A percentile compares a stretch with the other conserved stretches of the same genome.
phyloP scores from a whole-genome alignment of 2,797 vertebrate genomes.

The Gouania willdenowi region DNA sequence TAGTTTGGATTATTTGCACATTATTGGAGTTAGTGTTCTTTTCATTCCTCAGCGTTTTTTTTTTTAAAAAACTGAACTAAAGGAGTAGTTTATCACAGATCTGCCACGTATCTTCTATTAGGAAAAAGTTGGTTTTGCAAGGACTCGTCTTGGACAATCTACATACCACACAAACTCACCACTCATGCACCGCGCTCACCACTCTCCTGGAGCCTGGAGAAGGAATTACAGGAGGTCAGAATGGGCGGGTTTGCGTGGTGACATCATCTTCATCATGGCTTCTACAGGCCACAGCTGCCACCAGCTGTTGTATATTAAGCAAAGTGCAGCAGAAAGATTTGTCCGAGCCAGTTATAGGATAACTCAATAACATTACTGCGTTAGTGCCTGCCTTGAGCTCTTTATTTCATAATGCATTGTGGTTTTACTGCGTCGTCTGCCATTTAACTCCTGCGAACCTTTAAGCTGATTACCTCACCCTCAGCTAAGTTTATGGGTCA shows the following conservation, averaged over 20 bases:
- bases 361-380: constrained; percentile 71
- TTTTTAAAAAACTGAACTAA: too few species aligned
- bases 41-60: too few species aligned
- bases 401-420: constrained; percentile 68
- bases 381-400: constrained; percentile 57
- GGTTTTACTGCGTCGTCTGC: constrained; percentile 39
- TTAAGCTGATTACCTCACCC: constrained; percentile 54
- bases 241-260: constrained; percentile 28
- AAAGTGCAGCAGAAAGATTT: constrained; percentile 74
- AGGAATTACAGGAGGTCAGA: constrained; percentile 47
- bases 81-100: too few species aligned
- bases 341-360: constrained; percentile 74
- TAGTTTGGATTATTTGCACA: too few species aligned
- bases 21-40: too few species aligned
- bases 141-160: background rate
- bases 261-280: constrained; percentile 59
- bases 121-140: background rate
- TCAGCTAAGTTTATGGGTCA: constrained; percentile 37
- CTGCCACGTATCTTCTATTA: too few species aligned
- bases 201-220: constrained; percentile 9
- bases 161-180: background rate
- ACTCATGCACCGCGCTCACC: constrained; percentile 10
- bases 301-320: constrained; percentile 76
- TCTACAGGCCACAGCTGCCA: constrained; percentile 53
- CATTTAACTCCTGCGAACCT: constrained; percentile 41